Evolutionary conservation across 2,113 vertebrate genomes (phyloP), one percentile per base, ranked within the genome.

Genomic region (Leptosomus discolor): DNA sequence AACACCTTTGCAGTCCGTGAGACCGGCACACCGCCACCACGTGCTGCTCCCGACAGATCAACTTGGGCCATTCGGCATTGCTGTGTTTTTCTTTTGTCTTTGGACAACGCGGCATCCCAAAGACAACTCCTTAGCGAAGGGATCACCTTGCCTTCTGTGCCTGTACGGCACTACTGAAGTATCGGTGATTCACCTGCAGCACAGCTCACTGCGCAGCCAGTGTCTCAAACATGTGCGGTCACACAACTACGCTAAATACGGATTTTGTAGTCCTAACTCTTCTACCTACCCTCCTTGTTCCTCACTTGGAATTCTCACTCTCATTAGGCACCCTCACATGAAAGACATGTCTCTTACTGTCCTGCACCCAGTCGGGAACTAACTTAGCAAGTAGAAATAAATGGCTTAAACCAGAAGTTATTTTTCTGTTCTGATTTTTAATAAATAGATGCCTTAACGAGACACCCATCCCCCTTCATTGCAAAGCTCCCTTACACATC

Each of bases 341-440:
- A 73, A 20, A 70, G 46, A 32, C 21, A 18, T 1, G 20, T 53
- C 48, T 70, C 85, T n/a, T 32, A 48, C 48, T 84, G 37, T 26
- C 53, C 37, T 84, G 67, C 51, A 81, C 46, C 46, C 20, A 41
- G 37, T 22, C 73, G 74, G 76, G 32, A 94, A 63, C 50, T 74
- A 74, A 86, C 58, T 69, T 60, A 74, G 15, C 50, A 30, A 57
- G 20, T 30, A 45, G 63, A 94, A 95, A 37, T 23, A 36, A 54
- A 37, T 56, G 1, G 30, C 26, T 79, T 75, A 60, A 73, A 69
- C 15, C 23, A 64, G 20, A 91, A 81, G 11, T 36, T 32, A 19
- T 46, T 74, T 63, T 88, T 65, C 84, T 91, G n/a, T 36, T 88
- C 46, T 45, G 41, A 50, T 45, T 95, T 77, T 83, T 81, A 73